A percentile compares a stretch with the other conserved stretches of the same genome.
Evolutionary conservation across 2,888 invertebrate genomes (phyloP).

Genomic region (Sarcophaga carnaria): DNA sequence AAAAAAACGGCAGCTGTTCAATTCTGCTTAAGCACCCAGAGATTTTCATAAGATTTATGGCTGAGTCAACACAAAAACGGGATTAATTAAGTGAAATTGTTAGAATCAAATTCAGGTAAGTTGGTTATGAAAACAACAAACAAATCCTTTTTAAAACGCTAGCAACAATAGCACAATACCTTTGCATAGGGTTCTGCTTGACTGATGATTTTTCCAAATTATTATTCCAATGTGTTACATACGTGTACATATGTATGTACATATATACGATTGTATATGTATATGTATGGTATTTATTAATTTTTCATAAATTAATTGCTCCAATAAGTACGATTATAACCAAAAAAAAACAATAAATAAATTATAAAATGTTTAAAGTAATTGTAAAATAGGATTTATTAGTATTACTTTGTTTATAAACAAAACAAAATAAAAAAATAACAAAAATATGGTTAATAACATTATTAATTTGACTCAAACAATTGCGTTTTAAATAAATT

Average conservation of each 20-base stretch:
- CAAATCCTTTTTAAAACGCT: neutral
- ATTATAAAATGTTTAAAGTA: conserved; percentile 35
- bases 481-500: conserved; percentile 57
- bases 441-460: conserved; percentile 29
- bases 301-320: conserved; percentile 47
- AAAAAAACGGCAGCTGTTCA: too few species aligned
- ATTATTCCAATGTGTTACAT: neutral
- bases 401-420: conserved; percentile 47
- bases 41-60: neutral
- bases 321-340: conserved; percentile 46
- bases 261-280: too few species aligned
- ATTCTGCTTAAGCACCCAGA: too few species aligned
- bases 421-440: conserved; percentile 15
- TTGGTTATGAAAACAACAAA: neutral
- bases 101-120: neutral
- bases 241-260: too few species aligned
- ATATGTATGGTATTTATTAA: neutral
- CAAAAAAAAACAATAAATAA: neutral
- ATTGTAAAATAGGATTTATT: conserved; percentile 37
- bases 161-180: neutral
- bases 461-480: conserved; percentile 12
- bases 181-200: neutral
- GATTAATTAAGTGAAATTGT: neutral
- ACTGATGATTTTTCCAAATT: neutral
- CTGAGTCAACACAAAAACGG: neutral